These are phyloP conservation scores for Torymus aiolomorphi DNA, from an alignment of 2,888 invertebrate genomes.

Conservation along the genomic window DNA sequence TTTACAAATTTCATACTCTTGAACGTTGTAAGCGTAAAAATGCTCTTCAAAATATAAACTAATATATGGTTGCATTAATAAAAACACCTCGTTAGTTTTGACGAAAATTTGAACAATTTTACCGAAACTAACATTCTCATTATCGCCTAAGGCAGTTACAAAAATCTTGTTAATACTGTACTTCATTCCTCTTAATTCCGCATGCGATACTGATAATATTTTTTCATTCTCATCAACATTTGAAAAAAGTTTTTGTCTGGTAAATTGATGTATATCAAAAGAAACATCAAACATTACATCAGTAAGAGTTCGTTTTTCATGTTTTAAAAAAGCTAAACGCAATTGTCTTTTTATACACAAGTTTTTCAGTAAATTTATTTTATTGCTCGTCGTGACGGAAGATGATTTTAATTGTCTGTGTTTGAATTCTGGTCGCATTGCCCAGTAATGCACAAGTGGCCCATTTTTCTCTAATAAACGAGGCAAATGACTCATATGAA, in stretches of 20 bases:
- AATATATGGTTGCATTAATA: neutral
- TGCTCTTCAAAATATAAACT: constrained; percentile 7
- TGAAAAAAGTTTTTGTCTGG: no score
- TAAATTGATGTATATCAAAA: no score
- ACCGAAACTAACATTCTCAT: neutral
- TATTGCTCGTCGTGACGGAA: neutral
- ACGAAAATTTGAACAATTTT: neutral
- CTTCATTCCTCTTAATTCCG: neutral
- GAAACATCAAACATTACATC: no score
- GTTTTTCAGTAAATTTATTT: no score
- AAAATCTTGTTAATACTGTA: neutral
- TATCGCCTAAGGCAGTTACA: neutral
- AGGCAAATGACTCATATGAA: neutral
- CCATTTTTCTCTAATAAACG: neutral
- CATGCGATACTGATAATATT: neutral
- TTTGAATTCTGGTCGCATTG: no score
- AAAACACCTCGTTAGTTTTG: neutral
- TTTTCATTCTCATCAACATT: no score
- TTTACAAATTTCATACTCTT: neutral
- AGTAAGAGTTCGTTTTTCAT: no score
- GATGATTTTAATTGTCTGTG: neutral
- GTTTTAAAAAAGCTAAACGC: no score
- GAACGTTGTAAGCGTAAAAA: neutral
- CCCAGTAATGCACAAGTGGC: no score
- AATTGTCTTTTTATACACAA: no score